A percentile compares a stretch with the other conserved stretches of the same genome.
Evolutionary conservation across 2,113 vertebrate genomes (phyloP).

Genomic region (Microtus richardsoni): DNA sequence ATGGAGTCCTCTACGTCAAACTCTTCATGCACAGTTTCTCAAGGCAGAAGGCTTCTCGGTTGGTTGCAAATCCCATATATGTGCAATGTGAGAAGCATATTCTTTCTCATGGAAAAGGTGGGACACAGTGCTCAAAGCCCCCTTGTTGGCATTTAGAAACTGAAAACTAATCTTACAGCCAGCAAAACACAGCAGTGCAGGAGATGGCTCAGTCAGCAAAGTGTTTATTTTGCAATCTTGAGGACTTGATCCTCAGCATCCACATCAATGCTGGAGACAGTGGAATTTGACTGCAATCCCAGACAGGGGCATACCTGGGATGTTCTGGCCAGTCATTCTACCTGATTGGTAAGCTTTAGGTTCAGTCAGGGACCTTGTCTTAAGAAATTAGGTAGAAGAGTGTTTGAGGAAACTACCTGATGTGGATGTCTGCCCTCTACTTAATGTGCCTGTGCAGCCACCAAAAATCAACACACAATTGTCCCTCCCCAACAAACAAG

Average conservation of each 20-base stretch:
- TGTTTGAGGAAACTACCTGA: neutral
- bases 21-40: neutral
- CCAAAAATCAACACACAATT: neutral
- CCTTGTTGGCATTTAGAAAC: neutral
- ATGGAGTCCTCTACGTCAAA: neutral
- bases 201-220: neutral
- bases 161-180: neutral
- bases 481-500: neutral
- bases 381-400: neutral
- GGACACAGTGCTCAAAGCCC: neutral
- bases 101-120: neutral
- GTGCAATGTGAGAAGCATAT: neutral
- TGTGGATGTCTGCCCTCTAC: neutral
- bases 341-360: neutral
- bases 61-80: neutral
- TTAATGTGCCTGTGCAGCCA: neutral
- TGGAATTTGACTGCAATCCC: neutral
- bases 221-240: neutral
- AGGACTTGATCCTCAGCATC: neutral
- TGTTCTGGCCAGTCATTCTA: neutral
- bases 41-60: neutral
- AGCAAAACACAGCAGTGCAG: neutral
- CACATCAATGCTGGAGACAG: neutral
- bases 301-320: neutral
- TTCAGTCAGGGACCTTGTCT: neutral